Conservation (phyloP, 2,888 invertebrate species). For the Pyrrhia umbra region DNA sequence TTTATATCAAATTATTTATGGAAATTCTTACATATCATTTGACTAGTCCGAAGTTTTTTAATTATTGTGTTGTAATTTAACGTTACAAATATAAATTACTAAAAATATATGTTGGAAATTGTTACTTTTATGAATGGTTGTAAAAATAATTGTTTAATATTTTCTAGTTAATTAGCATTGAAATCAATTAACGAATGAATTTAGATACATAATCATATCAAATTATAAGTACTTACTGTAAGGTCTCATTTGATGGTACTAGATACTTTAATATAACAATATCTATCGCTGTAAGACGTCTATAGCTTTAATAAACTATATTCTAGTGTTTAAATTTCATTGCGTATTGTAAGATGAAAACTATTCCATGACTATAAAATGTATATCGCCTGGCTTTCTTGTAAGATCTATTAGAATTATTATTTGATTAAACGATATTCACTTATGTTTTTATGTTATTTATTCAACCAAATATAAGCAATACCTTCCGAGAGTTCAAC, state of each 20-base stretch:
- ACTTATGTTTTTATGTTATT: constrained; percentile 36
- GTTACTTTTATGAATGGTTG: constrained; percentile 41
- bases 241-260: constrained; percentile 56
- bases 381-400: constrained; percentile 78
- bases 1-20: constrained; percentile 47
- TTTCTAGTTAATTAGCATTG: constrained; percentile 53
- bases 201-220: constrained; percentile 71
- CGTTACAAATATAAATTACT: constrained; percentile 45
- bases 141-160: constrained; percentile 42
- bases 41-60: constrained; percentile 14
- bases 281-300: constrained; percentile 73
- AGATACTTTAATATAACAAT: constrained; percentile 58
- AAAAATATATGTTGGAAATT: constrained; percentile 29
- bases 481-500: not conserved
- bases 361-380: constrained; percentile 62
- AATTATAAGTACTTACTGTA: constrained; percentile 55
- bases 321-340: constrained; percentile 61
- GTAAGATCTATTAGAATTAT: constrained; percentile 78
- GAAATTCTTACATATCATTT: constrained; percentile 52
- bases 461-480: not conserved
- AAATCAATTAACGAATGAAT: constrained; percentile 64
- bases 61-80: constrained; percentile 34
- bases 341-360: constrained; percentile 59
- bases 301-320: constrained; percentile 73
- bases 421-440: constrained; percentile 75